These are phyloP conservation scores for Cyclura pinguis DNA, from an alignment of 2,797 vertebrate species.

Conservation along the genomic window DNA sequence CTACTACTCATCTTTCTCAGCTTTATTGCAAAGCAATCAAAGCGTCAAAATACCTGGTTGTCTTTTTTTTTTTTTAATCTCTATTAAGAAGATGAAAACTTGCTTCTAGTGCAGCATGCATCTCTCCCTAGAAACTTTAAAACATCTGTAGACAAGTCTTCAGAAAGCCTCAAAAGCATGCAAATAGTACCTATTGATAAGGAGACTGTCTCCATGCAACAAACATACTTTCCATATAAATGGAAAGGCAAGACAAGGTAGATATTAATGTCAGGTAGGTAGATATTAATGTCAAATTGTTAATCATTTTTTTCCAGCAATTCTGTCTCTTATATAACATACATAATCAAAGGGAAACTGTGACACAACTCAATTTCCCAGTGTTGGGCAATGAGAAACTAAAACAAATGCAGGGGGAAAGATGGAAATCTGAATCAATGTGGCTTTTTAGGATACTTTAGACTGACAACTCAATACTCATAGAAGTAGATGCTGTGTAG, in stretches of 20 bases:
- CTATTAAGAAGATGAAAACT: slow-evolving; percentile 36
- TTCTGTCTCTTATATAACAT: neutral
- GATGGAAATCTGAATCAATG: neutral
- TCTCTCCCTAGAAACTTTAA: neutral
- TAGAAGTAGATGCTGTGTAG: neutral
- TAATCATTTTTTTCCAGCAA: neutral
- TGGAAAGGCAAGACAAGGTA: neutral
- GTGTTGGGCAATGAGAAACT: neutral
- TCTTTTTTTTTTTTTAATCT: neutral
- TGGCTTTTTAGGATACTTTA: neutral
- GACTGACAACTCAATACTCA: neutral
- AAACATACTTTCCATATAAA: neutral
- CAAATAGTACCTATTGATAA: neutral
- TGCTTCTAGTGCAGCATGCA: neutral
- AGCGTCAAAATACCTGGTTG: neutral
- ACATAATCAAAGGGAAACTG: neutral
- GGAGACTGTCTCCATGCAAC: neutral
- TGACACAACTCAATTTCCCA: neutral
- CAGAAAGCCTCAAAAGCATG: neutral
- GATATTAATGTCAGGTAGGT: too few species aligned
- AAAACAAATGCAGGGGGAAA: neutral
- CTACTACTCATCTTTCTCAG: slow-evolving; percentile 18
- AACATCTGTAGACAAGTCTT: neutral
- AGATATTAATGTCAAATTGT: neutral
- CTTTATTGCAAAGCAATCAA: neutral